A percentile compares a stretch with the other conserved stretches of the same genome.
Evolutionary conservation across 2,797 vertebrate genomes (phyloP).

Genomic region (Syngnathus rostellatus): DNA sequence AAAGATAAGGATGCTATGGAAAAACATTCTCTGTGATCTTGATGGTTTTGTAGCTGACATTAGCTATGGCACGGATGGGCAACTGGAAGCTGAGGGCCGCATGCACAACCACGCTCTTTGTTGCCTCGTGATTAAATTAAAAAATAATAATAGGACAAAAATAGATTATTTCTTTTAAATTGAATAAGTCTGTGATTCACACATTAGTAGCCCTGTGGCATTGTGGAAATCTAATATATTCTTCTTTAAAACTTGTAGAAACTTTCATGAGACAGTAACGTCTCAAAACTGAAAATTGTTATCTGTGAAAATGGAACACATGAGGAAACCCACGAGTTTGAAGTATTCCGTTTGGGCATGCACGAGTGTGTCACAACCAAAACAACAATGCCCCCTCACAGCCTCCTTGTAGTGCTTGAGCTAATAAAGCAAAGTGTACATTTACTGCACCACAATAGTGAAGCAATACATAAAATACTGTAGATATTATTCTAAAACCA

Average conservation of each 20-base stretch:
- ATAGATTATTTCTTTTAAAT: too few species aligned
- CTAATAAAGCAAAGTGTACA: background rate
- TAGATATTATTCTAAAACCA: background rate
- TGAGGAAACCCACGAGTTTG: background rate
- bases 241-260: background rate
- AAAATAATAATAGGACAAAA: too few species aligned
- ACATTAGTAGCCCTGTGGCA: too few species aligned
- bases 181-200: too few species aligned
- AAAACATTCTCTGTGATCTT: slow-evolving; percentile 15
- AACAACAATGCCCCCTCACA: background rate
- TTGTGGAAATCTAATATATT: background rate
- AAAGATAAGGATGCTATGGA: slow-evolving; percentile 48
- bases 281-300: background rate
- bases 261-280: background rate
- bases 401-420: background rate
- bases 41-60: slow-evolving; percentile 11
- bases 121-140: too few species aligned
- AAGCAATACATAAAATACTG: background rate
- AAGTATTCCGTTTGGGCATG: background rate
- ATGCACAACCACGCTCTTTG: too few species aligned
- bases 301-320: background rate
- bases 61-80: background rate
- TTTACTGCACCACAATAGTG: background rate
- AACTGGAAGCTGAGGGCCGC: too few species aligned
- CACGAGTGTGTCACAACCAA: background rate